A percentile compares a stretch with the other conserved stretches of the same genome.
Evolutionary conservation across 2,888 invertebrate species (phyloP).

Genomic region (Criorhina ranunculi): DNA sequence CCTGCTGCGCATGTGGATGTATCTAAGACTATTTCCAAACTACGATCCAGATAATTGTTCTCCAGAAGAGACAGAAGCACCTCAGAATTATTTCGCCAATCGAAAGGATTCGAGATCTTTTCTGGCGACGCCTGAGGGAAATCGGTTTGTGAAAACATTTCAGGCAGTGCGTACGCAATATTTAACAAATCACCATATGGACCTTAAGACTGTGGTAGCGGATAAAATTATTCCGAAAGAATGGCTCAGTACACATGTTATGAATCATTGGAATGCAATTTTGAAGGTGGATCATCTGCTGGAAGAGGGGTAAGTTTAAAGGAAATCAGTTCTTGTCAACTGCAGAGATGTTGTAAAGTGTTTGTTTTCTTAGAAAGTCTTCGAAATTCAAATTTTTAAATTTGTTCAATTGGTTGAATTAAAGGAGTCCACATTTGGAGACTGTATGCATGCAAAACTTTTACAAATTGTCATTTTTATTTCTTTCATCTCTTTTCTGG

Average conservation of each 20-base stretch:
- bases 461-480: background rate
- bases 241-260: constrained; percentile 88
- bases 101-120: constrained; percentile 85
- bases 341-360: background rate
- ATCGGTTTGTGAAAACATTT: constrained; percentile 87
- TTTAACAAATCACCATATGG: constrained; percentile 89
- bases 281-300: constrained; percentile 89
- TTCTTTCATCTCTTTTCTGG: background rate
- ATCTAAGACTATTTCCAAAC: constrained; percentile 85
- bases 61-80: constrained; percentile 78
- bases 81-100: constrained; percentile 81
- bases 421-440: constrained; percentile 5
- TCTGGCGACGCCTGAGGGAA: constrained; percentile 87
- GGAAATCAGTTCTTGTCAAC: background rate
- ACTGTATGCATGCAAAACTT: background rate
- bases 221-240: constrained; percentile 89
- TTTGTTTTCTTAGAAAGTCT: constrained; percentile 19
- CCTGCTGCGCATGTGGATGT: constrained; percentile 89
- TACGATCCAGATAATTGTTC: constrained; percentile 83
- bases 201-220: constrained; percentile 88
- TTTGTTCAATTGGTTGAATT: constrained; percentile 24
- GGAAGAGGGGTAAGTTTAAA: constrained; percentile 87
- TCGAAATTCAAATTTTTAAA: constrained; percentile 1
- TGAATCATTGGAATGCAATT: constrained; percentile 89
- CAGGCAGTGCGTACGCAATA: constrained; percentile 88